Percentiles rank a stretch among this genome's conserved stretches.
phyloP scores from a whole-genome alignment of 2,797 vertebrate species.

The Typhlichthys eigenmanni region DNA sequence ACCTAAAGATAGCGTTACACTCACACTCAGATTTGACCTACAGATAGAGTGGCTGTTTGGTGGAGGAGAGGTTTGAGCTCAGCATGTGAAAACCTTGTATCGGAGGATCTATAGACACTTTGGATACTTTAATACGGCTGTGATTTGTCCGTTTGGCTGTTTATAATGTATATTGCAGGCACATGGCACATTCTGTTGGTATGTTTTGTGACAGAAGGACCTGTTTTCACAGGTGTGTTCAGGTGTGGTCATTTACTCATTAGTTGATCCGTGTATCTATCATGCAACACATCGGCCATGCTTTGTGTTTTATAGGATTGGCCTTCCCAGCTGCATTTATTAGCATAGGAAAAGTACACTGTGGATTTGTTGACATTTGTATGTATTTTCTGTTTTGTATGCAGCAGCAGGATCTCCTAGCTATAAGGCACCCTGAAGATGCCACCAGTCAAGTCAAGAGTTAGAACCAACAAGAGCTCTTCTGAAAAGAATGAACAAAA shows the following conservation, averaged over 20 bases:
- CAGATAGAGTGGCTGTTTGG: slow-evolving; percentile 18
- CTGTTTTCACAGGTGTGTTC: too few species aligned
- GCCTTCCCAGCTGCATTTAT: too few species aligned
- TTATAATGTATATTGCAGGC: too few species aligned
- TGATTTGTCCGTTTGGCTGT: too few species aligned
- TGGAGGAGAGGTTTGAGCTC: neutral
- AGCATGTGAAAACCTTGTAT: neutral
- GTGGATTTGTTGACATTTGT: too few species aligned
- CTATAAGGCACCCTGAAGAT: slow-evolving; percentile 37
- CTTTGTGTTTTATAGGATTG: too few species aligned
- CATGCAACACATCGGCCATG: neutral
- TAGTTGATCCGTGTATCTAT: slow-evolving; percentile 3
- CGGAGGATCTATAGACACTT: neutral
- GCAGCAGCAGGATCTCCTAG: slow-evolving; percentile 35
- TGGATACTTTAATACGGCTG: neutral
- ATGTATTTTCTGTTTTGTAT: slow-evolving; percentile 30
- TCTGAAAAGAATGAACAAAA: slow-evolving; percentile 41
- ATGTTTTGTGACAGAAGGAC: slow-evolving; percentile 15
- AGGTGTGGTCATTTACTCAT: neutral
- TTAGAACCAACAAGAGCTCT: slow-evolving; percentile 28
- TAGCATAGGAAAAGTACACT: too few species aligned
- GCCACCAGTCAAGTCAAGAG: slow-evolving; percentile 58
- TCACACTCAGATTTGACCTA: slow-evolving; percentile 24
- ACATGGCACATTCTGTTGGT: too few species aligned
- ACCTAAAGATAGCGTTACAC: slow-evolving; percentile 42